A percentile compares a stretch with the other conserved stretches of the same genome.
phyloP scores from a whole-genome alignment of 64 coral and sea anemone species.

The Actinia tenebrosa region DNA sequence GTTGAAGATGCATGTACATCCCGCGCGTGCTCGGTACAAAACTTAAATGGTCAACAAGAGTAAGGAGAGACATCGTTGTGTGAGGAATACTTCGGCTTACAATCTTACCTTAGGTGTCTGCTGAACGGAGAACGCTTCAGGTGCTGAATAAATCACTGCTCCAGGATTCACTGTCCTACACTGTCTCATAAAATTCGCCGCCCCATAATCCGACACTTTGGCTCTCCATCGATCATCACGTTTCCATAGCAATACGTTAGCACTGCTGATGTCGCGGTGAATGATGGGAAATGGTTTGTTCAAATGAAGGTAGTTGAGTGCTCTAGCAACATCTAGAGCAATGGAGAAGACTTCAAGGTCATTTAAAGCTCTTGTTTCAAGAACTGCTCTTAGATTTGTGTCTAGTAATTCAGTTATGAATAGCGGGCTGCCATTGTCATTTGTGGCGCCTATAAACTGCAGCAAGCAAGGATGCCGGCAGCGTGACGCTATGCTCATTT shows the following conservation, averaged over 20 bases:
- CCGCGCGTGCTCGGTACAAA: neutral
- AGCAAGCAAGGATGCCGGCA: conserved; percentile 86
- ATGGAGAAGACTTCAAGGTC: conserved; percentile 51
- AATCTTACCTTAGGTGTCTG: conserved; percentile 85
- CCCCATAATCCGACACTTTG: conserved; percentile 92
- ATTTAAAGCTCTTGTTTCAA: conserved; percentile 39
- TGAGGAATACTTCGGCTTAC: neutral
- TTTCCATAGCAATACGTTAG: conserved; percentile 91
- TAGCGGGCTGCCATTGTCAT: conserved; percentile 72
- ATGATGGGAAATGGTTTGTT: conserved; percentile 82
- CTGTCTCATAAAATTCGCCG: conserved; percentile 86
- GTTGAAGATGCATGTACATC: too few species aligned
- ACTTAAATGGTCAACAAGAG: neutral
- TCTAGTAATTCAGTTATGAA: conserved; percentile 88
- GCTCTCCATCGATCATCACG: conserved; percentile 71
- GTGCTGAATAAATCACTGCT: conserved; percentile 72
- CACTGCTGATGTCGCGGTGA: conserved; percentile 91
- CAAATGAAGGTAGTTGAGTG: conserved; percentile 80
- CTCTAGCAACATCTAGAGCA: conserved; percentile 64
- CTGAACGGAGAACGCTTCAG: conserved; percentile 64
- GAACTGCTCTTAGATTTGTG: conserved; percentile 49
- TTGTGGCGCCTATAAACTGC: conserved; percentile 93
- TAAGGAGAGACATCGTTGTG: too few species aligned
- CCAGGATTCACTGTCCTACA: conserved; percentile 76
- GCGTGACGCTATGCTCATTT: conserved; percentile 84